Conservation (phyloP, 2,113 vertebrate species). For the Bos indicus region DNA sequence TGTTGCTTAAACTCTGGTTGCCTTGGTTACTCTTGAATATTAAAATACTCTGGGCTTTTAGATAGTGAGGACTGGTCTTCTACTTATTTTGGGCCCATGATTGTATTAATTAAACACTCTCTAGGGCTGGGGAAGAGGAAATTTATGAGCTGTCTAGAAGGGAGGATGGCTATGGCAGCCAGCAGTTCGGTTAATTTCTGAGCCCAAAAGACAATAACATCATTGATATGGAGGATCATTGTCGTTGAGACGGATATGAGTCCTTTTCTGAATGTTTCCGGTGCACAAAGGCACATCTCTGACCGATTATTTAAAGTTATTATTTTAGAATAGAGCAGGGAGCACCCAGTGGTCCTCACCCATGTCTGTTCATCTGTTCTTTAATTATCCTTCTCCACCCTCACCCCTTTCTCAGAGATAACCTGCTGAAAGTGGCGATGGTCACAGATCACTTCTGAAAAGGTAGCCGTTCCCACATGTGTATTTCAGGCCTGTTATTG, state of each 20-base stretch:
- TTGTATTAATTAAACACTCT: slow-evolving; percentile 22
- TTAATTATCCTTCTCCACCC: neutral
- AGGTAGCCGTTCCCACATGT: neutral
- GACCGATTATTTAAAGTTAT: neutral
- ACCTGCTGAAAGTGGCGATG: neutral
- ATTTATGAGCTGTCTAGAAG: neutral
- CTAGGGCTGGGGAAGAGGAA: neutral
- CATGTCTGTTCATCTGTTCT: neutral
- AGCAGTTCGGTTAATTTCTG: neutral
- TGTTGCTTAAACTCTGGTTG: slow-evolving; percentile 59
- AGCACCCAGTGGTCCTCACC: neutral
- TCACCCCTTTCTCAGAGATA: neutral
- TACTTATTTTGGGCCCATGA: slow-evolving; percentile 41
- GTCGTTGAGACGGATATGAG: neutral
- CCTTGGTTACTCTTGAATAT: slow-evolving; percentile 65
- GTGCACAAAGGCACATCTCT: neutral
- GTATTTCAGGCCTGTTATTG: neutral
- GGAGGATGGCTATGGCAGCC: neutral
- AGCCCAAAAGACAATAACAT: neutral
- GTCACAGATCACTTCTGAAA: neutral
- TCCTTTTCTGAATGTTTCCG: neutral
- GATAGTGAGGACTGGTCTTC: slow-evolving; percentile 5
- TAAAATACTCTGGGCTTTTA: slow-evolving; percentile 51
- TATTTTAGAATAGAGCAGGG: neutral
- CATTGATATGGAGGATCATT: neutral